Evolutionary conservation across 1,140 invertebrate genomes (phyloP).

Genomic region (Pentalonia nigronervosa): DNA sequence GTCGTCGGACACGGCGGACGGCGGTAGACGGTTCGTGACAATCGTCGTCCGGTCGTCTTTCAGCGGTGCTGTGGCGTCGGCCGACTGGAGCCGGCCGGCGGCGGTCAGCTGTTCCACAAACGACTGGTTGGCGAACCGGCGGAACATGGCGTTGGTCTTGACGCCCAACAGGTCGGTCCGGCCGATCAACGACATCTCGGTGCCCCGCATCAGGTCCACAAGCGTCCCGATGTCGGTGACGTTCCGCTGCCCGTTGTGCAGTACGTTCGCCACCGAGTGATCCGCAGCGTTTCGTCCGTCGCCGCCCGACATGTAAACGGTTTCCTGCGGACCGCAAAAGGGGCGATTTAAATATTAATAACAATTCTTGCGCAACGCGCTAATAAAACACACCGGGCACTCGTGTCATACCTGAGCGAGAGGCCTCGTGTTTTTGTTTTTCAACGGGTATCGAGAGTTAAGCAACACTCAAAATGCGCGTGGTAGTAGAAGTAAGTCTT

Average conservation of each 20-base stretch:
- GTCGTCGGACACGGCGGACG: background rate
- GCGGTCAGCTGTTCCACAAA: background rate
- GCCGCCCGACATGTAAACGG: background rate
- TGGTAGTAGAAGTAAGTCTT: background rate
- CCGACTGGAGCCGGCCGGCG: background rate
- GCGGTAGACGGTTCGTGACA: background rate
- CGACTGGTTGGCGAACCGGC: background rate
- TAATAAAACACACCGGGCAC: no score
- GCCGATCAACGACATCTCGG: slow-evolving; percentile 71
- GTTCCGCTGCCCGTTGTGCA: slow-evolving; percentile 68
- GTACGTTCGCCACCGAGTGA: slow-evolving; percentile 64
- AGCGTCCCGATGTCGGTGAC: slow-evolving; percentile 67
- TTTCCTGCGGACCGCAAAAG: slow-evolving; percentile 28
- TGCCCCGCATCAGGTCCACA: slow-evolving; percentile 70
- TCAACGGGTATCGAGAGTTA: background rate
- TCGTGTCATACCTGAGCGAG: no score
- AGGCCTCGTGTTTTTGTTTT: background rate
- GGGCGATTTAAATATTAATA: background rate
- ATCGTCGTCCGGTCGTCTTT: slow-evolving; percentile 10
- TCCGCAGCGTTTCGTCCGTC: slow-evolving; percentile 64
- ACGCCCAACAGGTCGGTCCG: slow-evolving; percentile 67
- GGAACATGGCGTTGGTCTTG: background rate
- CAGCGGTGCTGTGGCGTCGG: background rate
- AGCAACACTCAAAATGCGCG: background rate
- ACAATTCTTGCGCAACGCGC: background rate